Evolutionary conservation across 2,113 vertebrate species (phyloP).

Genomic region (Excalfactoria chinensis): DNA sequence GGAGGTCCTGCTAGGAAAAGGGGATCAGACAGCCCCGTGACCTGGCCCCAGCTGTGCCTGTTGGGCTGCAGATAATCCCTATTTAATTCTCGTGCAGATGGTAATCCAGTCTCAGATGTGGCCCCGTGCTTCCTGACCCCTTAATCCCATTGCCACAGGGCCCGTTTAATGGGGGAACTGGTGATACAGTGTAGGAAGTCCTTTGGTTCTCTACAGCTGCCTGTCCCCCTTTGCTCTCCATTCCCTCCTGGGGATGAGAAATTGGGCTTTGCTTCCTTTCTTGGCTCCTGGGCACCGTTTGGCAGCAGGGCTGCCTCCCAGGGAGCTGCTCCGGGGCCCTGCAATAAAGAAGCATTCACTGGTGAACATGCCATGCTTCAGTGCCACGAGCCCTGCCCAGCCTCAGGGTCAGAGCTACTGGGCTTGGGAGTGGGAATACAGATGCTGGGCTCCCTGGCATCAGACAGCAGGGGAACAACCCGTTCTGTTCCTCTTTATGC

Average conservation of each 20-base stretch:
- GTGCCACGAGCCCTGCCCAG: fast-evolving
- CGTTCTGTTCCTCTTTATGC: slow-evolving; percentile 30
- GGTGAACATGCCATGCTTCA: background rate
- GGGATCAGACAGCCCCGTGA: background rate
- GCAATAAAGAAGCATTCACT: background rate
- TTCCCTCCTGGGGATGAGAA: background rate
- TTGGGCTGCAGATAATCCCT: slow-evolving; percentile 59
- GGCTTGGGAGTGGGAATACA: background rate
- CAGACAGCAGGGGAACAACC: slow-evolving; percentile 4
- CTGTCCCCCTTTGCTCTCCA: background rate
- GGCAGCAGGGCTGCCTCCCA: background rate
- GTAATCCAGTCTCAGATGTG: slow-evolving; percentile 46
- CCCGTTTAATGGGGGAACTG: slow-evolving; percentile 32
- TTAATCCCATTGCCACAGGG: slow-evolving; percentile 54
- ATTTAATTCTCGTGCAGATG: slow-evolving; percentile 56
- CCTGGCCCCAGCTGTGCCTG: background rate
- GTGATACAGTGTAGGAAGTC: background rate
- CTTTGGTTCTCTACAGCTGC: background rate
- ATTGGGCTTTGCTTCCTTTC: background rate
- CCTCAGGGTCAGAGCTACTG: background rate
- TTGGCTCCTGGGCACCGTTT: background rate
- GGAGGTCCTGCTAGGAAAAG: background rate
- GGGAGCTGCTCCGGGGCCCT: background rate
- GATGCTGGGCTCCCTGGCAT: slow-evolving; percentile 36
- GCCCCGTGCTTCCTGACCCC: slow-evolving; percentile 38